phyloP scores from a whole-genome alignment of 2,797 vertebrate species.

The Pseudomugil tenellus region DNA sequence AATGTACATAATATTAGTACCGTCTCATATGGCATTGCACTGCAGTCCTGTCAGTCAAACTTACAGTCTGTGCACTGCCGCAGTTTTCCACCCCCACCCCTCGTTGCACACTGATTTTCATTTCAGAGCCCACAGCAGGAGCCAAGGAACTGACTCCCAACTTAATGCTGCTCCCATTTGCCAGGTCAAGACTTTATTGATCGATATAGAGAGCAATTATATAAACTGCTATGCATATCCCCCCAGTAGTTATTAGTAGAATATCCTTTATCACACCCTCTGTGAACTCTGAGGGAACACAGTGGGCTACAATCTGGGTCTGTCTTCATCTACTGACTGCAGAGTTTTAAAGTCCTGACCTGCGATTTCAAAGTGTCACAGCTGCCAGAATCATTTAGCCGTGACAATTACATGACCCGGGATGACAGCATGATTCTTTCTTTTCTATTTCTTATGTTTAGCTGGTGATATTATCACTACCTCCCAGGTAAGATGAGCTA shows the following conservation, averaged over 20 bases:
- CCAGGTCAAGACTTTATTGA: slow-evolving; percentile 74
- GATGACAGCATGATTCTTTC: slow-evolving; percentile 41
- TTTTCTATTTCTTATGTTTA: slow-evolving; percentile 14
- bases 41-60: slow-evolving; percentile 43
- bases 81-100: neutral
- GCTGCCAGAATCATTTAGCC: slow-evolving; percentile 53
- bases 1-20: neutral
- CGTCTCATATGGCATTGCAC: slow-evolving; percentile 13
- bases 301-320: slow-evolving; percentile 12
- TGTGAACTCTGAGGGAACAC: slow-evolving; percentile 55
- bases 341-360: slow-evolving; percentile 58
- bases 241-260: slow-evolving; percentile 62
- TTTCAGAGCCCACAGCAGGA: slow-evolving; percentile 62
- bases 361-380: slow-evolving; percentile 52
- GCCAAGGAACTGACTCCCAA: slow-evolving; percentile 42
- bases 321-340: slow-evolving; percentile 22
- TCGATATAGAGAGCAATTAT: slow-evolving; percentile 72
- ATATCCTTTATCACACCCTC: slow-evolving; percentile 68
- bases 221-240: slow-evolving; percentile 63
- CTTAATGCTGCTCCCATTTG: slow-evolving; percentile 66
- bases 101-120: slow-evolving; percentile 62
- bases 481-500: slow-evolving; percentile 9
- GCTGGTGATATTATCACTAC: slow-evolving; percentile 1
- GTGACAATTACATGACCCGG: slow-evolving; percentile 43
- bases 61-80: slow-evolving; percentile 10